Conservation (phyloP, 2,888 invertebrate species). For the Azorinus chamasolen region DNA sequence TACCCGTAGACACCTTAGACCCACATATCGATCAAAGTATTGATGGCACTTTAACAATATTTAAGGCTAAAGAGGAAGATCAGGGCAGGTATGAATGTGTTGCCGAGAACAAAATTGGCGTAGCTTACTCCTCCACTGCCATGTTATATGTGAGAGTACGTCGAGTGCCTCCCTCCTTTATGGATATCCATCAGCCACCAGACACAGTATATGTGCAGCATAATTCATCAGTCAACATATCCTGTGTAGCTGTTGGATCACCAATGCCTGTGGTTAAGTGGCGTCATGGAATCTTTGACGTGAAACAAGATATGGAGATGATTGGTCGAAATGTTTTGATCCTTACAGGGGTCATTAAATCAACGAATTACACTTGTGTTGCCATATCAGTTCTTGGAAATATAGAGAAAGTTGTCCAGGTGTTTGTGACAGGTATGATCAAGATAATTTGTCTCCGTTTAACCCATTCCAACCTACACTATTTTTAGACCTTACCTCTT, state of each 20-base stretch:
- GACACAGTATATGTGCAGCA: slow-evolving; percentile 91
- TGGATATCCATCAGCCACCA: slow-evolving; percentile 94
- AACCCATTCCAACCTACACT: too few relatives aligned
- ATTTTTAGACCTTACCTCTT: too few relatives aligned
- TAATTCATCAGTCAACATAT: slow-evolving; percentile 95
- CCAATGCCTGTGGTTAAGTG: slow-evolving; percentile 98
- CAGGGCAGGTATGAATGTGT: slow-evolving; percentile 99
- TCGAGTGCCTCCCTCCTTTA: slow-evolving; percentile 97
- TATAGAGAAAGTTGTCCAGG: slow-evolving; percentile 94
- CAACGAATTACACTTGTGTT: slow-evolving; percentile 98
- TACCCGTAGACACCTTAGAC: slow-evolving; percentile 90
- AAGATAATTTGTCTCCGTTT: too few relatives aligned
- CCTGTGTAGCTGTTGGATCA: slow-evolving; percentile 98
- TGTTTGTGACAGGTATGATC: slow-evolving; percentile 98
- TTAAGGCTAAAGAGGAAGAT: slow-evolving; percentile 95
- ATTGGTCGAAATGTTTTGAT: slow-evolving; percentile 93
- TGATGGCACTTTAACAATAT: slow-evolving; percentile 91
- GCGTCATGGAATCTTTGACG: slow-evolving; percentile 88
- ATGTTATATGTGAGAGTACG: slow-evolving; percentile 98
- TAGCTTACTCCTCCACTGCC: slow-evolving; percentile 95
- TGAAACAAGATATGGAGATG: slow-evolving; percentile 91
- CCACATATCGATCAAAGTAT: slow-evolving; percentile 78
- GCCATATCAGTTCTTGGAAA: slow-evolving; percentile 97
- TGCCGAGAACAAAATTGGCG: slow-evolving; percentile 96
- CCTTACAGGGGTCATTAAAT: slow-evolving; percentile 94